A percentile compares a stretch with the other conserved stretches of the same genome.
Conservation (phyloP, 2,113 vertebrate species). For the Cololabis saira region DNA sequence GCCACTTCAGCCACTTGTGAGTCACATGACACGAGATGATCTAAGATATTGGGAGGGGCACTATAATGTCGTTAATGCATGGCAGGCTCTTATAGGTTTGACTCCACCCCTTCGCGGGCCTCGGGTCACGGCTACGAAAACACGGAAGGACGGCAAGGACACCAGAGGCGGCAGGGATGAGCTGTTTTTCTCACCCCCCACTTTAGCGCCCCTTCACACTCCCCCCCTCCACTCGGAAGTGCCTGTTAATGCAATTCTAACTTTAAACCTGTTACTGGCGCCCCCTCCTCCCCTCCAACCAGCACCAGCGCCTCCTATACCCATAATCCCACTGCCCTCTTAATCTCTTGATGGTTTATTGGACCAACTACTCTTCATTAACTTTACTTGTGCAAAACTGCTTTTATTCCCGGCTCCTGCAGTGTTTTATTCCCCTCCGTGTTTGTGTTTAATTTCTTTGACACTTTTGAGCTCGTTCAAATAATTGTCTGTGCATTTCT, state of each 20-base stretch:
- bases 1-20: slow-evolving; percentile 70
- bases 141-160: background rate
- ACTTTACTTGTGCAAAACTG: slow-evolving; percentile 15
- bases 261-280: slow-evolving; percentile 23
- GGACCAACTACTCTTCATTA: slow-evolving; percentile 7
- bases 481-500: no score
- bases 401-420: background rate
- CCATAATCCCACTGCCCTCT: slow-evolving; percentile 48
- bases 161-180: background rate
- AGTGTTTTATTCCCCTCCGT: no score
- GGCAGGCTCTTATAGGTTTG: slow-evolving; percentile 7
- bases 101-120: slow-evolving; percentile 32
- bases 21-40: slow-evolving; percentile 68
- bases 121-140: background rate
- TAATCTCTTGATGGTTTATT: slow-evolving; percentile 48
- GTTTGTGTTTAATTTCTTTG: no score
- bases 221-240: background rate
- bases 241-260: slow-evolving; percentile 26
- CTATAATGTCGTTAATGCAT: slow-evolving; percentile 67
- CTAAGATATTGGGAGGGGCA: slow-evolving; percentile 61
- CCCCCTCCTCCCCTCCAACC: background rate
- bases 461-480: no score
- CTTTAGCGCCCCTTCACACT: background rate
- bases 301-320: slow-evolving; percentile 14
- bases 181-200: background rate